Base-by-base conservation (phyloP, 2,113 vertebrate species). In the Sceloporus tristichus region DNA sequence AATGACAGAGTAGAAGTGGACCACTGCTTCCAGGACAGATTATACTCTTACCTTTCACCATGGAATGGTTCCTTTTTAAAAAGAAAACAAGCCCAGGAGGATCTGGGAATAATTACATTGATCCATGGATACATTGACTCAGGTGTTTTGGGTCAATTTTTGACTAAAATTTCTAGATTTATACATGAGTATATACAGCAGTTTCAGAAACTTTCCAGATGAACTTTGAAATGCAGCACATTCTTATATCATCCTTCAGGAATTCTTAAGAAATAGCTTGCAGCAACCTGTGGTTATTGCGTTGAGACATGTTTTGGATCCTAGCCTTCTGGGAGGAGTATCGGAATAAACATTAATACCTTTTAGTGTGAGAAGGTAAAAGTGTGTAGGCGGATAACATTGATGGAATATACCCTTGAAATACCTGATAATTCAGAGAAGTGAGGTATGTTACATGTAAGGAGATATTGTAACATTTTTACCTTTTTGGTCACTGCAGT, bases 341-440 rank as follows among this genome's bases (percentile, higher is more conserved):
- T 48, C 65, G 40, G 56, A 80, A 62, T 14, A 85, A 53, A 70
- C 29, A 79, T 86, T 82, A 68, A 53, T 82, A 25, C 59, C 18
- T 76, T 81, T 54, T 34, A 42, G 42, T 82, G 62, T 66, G 6
- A 23, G 19, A 48, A 81, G 59, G 34, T 40, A 27, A 34, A 65
- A 77, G 10, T 77, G 54, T 79, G 77, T 74, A n/a, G 34, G 59
- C 56, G 42, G 79, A 56, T 65, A 21, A 13, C 13, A 56, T 82
- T 76, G 27, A 6, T 70, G 16, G 14, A 53, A 68, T 29, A 34
- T 80, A 79, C 9, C 18, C 48, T 81, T 87, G 0, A 85, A 91
- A 90, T 89, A 91, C 78, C 92, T 87, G 85, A 68, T 90, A 87
- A 6, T 77, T 66, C 73, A 87, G 88, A 92, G 25, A 62, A 62